A percentile compares a stretch with the other conserved stretches of the same genome.
Evolutionary conservation across 2,888 invertebrate genomes (phyloP).

Genomic region (Merodon equestris): DNA sequence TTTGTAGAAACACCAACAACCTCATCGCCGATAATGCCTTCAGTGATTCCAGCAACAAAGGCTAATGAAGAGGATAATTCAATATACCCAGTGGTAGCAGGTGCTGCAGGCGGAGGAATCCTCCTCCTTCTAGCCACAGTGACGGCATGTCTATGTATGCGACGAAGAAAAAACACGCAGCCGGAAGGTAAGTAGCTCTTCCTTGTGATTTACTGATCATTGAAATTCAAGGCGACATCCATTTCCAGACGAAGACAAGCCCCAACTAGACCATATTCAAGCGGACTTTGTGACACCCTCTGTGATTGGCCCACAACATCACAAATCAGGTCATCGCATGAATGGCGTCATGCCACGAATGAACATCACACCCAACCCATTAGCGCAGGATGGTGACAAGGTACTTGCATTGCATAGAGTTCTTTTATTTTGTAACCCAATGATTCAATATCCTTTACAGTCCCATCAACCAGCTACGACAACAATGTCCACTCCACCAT

Average conservation of each 20-base stretch:
- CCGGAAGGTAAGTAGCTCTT: slow-evolving; percentile 74
- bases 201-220: not conserved
- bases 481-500: slow-evolving; percentile 68
- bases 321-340: slow-evolving; percentile 74
- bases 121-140: slow-evolving; percentile 75
- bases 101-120: slow-evolving; percentile 76
- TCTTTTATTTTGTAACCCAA: slow-evolving; percentile 3
- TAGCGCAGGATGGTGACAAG: slow-evolving; percentile 78
- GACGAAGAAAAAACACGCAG: slow-evolving; percentile 74
- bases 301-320: slow-evolving; percentile 74
- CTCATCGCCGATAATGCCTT: slow-evolving; percentile 72
- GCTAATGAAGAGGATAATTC: slow-evolving; percentile 74
- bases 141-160: slow-evolving; percentile 76
- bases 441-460: slow-evolving; percentile 19
- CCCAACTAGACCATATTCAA: slow-evolving; percentile 78
- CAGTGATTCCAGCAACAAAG: slow-evolving; percentile 72
- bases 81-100: slow-evolving; percentile 76
- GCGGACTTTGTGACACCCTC: slow-evolving; percentile 76
- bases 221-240: slow-evolving; percentile 5
- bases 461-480: slow-evolving; percentile 74
- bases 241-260: slow-evolving; percentile 76
- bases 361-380: slow-evolving; percentile 79
- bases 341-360: slow-evolving; percentile 78
- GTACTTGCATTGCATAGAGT: slow-evolving; percentile 56
- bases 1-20: slow-evolving; percentile 73